Percentiles rank a stretch among this genome's conserved stretches.
These are phyloP conservation scores for Hyposoter dolosus DNA, from an alignment of 2,888 invertebrate genomes.

Conservation along the genomic window DNA sequence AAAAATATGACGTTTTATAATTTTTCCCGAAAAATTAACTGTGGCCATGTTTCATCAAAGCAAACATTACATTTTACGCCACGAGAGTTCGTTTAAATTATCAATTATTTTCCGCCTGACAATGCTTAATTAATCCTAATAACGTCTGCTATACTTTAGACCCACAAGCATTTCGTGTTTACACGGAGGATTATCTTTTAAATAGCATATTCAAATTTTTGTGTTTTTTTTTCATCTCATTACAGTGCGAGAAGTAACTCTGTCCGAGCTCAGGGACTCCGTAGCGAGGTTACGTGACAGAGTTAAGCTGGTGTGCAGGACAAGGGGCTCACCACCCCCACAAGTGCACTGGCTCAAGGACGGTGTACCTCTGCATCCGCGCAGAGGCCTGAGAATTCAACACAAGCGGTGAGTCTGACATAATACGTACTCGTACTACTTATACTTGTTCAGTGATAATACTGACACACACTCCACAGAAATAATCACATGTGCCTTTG, in stretches of 20 bases:
- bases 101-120: background rate
- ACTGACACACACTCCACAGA: conserved; percentile 26
- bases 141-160: conserved; percentile 3
- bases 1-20: background rate
- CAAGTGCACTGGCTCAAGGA: conserved; percentile 84
- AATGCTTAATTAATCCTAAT: background rate
- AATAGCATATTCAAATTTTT: conserved; percentile 42
- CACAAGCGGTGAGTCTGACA: conserved; percentile 82
- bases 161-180: background rate
- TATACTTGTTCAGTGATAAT: conserved; percentile 18
- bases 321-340: conserved; percentile 83
- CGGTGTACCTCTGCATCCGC: conserved; percentile 82
- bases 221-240: conserved; percentile 63
- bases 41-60: background rate
- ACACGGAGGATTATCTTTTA: conserved; percentile 31
- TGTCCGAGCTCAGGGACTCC: conserved; percentile 84
- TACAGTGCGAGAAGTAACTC: conserved; percentile 83
- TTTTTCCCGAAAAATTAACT: background rate
- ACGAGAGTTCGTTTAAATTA: background rate
- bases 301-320: conserved; percentile 84
- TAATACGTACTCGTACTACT: conserved; percentile 59
- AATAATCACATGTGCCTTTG: conserved; percentile 32
- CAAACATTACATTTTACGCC: background rate
- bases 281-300: conserved; percentile 84
- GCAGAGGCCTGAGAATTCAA: conserved; percentile 83